Conservation (phyloP, 2,113 vertebrate species). For the Nipponia nippon region DNA sequence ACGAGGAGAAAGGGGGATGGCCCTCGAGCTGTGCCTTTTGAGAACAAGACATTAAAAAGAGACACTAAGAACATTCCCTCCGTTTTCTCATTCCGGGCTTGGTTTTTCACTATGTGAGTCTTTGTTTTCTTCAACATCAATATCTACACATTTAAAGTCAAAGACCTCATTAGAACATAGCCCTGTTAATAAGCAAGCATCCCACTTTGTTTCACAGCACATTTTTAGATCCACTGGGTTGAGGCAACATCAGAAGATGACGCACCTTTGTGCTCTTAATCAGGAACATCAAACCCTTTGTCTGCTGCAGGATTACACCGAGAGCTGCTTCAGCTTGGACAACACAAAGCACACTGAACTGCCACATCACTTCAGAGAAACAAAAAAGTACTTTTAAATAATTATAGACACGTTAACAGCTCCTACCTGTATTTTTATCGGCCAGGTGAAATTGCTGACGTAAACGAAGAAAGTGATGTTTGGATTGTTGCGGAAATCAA, state of each 20-base stretch:
- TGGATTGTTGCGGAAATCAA: constrained; percentile 95
- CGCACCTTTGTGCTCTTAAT: background rate
- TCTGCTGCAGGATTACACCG: background rate
- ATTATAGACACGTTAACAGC: background rate
- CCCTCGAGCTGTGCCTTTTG: background rate
- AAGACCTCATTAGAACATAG: fast-evolving
- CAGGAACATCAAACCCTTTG: background rate
- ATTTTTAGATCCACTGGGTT: background rate
- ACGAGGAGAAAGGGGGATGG: background rate
- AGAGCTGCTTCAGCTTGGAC: background rate
- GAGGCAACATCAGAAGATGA: background rate
- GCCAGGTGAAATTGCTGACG: constrained; percentile 99
- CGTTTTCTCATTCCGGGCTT: background rate
- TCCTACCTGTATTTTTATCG: constrained; percentile 94
- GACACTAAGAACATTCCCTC: background rate
- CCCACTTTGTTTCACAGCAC: background rate
- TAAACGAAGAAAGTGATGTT: constrained; percentile 99
- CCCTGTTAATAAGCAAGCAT: background rate
- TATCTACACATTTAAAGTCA: background rate
- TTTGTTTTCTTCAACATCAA: background rate
- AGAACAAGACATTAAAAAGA: background rate
- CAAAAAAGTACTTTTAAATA: background rate
- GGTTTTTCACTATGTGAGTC: background rate
- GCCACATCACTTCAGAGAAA: background rate
- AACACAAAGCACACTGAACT: background rate